Percentiles rank a stretch among this genome's conserved stretches.
Conservation (phyloP, 2,888 invertebrate species). For the Drosophila merina region DNA sequence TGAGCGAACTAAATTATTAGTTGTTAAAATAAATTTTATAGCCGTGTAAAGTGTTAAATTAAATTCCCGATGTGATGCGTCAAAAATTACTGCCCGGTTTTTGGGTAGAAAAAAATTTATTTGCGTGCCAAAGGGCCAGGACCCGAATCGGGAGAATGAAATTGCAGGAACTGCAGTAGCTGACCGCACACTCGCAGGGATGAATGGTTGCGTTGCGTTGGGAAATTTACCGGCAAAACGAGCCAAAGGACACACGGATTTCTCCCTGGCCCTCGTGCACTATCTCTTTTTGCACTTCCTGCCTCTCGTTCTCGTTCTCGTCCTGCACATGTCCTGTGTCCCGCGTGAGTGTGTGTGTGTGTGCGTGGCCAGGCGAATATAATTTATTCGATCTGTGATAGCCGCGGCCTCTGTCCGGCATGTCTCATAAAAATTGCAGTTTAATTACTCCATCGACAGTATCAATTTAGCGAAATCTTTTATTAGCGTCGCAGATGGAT, state of each 20-base stretch:
- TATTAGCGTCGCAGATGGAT: slow-evolving; percentile 82
- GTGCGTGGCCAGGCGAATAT: slow-evolving; percentile 62
- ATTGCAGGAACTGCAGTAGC: slow-evolving; percentile 24
- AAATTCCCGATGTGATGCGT: slow-evolving; percentile 54
- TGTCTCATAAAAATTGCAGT: slow-evolving; percentile 84
- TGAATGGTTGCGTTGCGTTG: slow-evolving; percentile 65
- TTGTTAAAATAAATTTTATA: slow-evolving; percentile 1
- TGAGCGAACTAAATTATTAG: slow-evolving; percentile 5
- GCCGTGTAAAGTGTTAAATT: slow-evolving; percentile 51
- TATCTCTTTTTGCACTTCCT: slow-evolving; percentile 21
- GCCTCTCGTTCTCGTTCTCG: slow-evolving; percentile 5
- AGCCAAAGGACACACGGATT: slow-evolving; percentile 43
- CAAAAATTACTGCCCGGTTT: slow-evolving; percentile 35
- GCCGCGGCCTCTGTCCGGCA: slow-evolving; percentile 81
- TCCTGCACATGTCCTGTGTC: slow-evolving; percentile 13
- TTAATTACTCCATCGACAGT: slow-evolving; percentile 84
- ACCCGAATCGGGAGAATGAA: slow-evolving; percentile 12
- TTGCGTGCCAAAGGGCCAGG: slow-evolving; percentile 50
- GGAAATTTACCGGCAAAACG: slow-evolving; percentile 67
- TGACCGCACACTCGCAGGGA: slow-evolving; percentile 28
- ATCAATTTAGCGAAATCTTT: slow-evolving; percentile 82
- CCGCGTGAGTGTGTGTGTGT: slow-evolving; percentile 27
- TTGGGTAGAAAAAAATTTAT: slow-evolving; percentile 44
- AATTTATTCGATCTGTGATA: slow-evolving; percentile 84
- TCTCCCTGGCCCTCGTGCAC: slow-evolving; percentile 11